Percentiles rank a stretch among this genome's conserved stretches.
Conservation (phyloP, 2,113 vertebrate species). For the Empidonax traillii region DNA sequence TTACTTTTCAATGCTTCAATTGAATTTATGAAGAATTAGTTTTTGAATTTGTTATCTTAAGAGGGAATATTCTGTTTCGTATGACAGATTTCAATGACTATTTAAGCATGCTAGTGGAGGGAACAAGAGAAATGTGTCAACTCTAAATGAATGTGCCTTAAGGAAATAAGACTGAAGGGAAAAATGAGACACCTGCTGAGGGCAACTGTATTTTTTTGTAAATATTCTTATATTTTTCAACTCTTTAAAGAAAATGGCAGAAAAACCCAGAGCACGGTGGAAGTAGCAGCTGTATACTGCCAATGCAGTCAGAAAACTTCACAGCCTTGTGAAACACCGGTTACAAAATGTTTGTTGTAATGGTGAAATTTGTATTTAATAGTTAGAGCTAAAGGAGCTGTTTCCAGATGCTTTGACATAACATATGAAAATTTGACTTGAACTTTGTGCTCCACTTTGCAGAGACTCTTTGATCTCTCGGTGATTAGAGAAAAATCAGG, state of each 20-base stretch:
- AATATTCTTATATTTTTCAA: background rate
- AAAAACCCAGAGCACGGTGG: background rate
- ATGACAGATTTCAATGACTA: background rate
- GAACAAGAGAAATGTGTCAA: background rate
- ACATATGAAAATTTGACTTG: background rate
- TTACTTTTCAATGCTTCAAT: background rate
- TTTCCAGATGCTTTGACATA: background rate
- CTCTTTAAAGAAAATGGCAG: background rate
- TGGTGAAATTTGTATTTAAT: background rate
- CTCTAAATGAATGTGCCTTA: background rate
- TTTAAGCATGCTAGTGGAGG: background rate
- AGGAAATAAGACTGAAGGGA: background rate
- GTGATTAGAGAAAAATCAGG: background rate
- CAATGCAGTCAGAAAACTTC: background rate
- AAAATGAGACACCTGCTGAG: background rate
- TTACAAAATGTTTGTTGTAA: conserved; percentile 4
- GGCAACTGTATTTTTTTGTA: fast-evolving
- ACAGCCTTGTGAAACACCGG: background rate
- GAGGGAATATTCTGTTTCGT: background rate
- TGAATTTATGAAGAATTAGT: background rate
- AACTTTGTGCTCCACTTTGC: background rate
- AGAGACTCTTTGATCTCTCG: background rate
- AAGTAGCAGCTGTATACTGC: background rate
- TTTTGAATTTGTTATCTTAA: background rate
- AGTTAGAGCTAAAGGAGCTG: background rate